Evolutionary conservation across 2,888 invertebrate species (phyloP).

Genomic region (Cantharis rufa): DNA sequence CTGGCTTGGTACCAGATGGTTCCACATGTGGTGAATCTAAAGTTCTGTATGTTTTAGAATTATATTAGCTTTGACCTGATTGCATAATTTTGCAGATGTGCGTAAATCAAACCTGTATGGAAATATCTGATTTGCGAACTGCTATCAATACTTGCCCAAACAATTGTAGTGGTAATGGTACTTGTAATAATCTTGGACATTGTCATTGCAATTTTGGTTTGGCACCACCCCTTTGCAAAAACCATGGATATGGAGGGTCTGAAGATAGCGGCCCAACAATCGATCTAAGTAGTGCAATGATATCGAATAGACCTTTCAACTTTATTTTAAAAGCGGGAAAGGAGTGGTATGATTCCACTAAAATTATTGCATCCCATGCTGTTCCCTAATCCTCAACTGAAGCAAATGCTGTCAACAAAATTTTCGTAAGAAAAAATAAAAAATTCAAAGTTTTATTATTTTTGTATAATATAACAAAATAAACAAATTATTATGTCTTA

Average conservation of each 20-base stretch:
- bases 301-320: too few relatives aligned
- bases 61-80: too few relatives aligned
- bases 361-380: too few relatives aligned
- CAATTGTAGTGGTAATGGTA: conserved; percentile 81
- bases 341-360: too few relatives aligned
- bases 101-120: conserved; percentile 83
- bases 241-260: conserved; percentile 89
- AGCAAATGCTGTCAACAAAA: too few relatives aligned
- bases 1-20: conserved; percentile 94
- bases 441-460: too few relatives aligned
- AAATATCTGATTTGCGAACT: conserved; percentile 67
- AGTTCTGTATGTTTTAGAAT: conserved; percentile 56
- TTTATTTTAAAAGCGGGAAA: too few relatives aligned
- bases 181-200: conserved; percentile 86
- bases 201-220: conserved; percentile 94
- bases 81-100: conserved; percentile 74
- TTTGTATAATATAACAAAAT: too few relatives aligned
- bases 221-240: conserved; percentile 83
- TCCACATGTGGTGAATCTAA: conserved; percentile 84
- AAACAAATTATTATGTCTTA: too few relatives aligned
- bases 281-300: conserved; percentile 51
- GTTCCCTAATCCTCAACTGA: too few relatives aligned
- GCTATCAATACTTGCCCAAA: conserved; percentile 70
- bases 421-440: too few relatives aligned
- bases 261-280: conserved; percentile 89